Percentiles rank a stretch among this genome's conserved stretches.
These are phyloP conservation scores for Hirtodrosophila alboralis DNA, from an alignment of 2,888 invertebrate species.

Conservation along the genomic window DNA sequence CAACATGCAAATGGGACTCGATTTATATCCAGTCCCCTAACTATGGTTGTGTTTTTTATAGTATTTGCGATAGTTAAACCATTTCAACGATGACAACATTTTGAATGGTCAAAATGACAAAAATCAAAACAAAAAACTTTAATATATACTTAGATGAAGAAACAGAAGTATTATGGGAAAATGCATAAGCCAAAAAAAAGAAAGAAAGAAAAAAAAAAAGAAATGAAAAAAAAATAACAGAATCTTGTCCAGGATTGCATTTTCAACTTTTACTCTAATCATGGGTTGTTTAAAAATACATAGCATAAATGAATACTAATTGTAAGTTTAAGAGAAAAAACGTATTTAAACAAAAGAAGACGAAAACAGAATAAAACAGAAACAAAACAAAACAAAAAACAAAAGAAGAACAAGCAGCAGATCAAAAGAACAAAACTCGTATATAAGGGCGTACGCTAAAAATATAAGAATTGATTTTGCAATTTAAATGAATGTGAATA, in stretches of 20 bases:
- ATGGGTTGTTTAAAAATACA: conserved; percentile 79
- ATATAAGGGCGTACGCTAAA: conserved; percentile 71
- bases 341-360: conserved; percentile 38
- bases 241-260: conserved; percentile 81
- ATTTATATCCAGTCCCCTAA: conserved; percentile 61
- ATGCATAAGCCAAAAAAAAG: conserved; percentile 51
- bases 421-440: conserved; percentile 42
- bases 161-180: conserved; percentile 37
- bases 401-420: conserved; percentile 1
- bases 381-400: conserved; percentile 10
- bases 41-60: conserved; percentile 81
- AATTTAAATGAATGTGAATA: conserved; percentile 41
- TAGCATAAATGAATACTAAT: conserved; percentile 66
- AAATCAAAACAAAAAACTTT: conserved; percentile 17
- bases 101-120: conserved; percentile 15
- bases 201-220: conserved; percentile 7
- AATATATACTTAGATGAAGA: conserved; percentile 32
- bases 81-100: conserved; percentile 76
- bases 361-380: too few species aligned
- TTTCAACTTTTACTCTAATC: conserved; percentile 80
- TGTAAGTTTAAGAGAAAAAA: conserved; percentile 56
- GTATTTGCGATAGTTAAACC: conserved; percentile 63
- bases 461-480: conserved; percentile 56
- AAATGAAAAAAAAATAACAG: too few species aligned
- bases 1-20: conserved; percentile 82